phyloP scores from a whole-genome alignment of 2,888 invertebrate species.

The Choreutis nemorana region DNA sequence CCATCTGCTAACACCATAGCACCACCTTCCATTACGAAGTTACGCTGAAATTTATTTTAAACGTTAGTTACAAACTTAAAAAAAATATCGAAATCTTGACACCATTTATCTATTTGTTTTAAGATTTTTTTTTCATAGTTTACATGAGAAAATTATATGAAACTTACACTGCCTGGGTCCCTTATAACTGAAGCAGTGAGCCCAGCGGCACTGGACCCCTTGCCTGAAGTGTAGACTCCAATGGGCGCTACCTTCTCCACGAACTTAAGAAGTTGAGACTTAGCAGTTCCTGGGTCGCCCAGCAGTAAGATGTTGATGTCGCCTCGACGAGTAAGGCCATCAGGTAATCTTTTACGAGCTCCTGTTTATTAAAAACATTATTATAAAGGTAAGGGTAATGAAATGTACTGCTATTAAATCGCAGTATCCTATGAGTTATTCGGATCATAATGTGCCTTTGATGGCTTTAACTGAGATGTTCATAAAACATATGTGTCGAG shows the following conservation, averaged over 20 bases:
- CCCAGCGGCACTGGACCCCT: conserved; percentile 99
- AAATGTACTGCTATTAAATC: too few relatives aligned
- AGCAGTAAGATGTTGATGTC: conserved; percentile 95
- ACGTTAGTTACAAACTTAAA: neutral
- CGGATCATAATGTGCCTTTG: neutral
- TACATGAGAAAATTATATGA: conserved; percentile 2
- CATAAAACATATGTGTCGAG: too few relatives aligned
- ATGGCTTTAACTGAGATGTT: neutral
- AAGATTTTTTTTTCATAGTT: too few relatives aligned
- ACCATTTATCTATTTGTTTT: too few relatives aligned
- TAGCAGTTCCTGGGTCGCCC: conserved; percentile 99
- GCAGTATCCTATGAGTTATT: neutral
- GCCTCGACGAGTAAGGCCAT: conserved; percentile 93
- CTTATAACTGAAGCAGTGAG: conserved; percentile 96
- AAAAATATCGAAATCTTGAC: neutral
- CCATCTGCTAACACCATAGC: conserved; percentile 99
- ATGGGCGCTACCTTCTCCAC: conserved; percentile 94
- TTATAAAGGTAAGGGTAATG: neutral
- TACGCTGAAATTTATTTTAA: conserved; percentile 68
- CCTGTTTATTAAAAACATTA: conserved; percentile 36
- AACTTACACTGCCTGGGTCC: conserved; percentile 87
- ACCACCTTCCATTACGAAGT: conserved; percentile 98
- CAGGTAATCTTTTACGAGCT: conserved; percentile 87
- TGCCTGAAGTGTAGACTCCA: conserved; percentile 98
- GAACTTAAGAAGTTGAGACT: conserved; percentile 96